Conservation (phyloP, 2,888 invertebrate genomes). For the Yponomeuta evonymella region DNA sequence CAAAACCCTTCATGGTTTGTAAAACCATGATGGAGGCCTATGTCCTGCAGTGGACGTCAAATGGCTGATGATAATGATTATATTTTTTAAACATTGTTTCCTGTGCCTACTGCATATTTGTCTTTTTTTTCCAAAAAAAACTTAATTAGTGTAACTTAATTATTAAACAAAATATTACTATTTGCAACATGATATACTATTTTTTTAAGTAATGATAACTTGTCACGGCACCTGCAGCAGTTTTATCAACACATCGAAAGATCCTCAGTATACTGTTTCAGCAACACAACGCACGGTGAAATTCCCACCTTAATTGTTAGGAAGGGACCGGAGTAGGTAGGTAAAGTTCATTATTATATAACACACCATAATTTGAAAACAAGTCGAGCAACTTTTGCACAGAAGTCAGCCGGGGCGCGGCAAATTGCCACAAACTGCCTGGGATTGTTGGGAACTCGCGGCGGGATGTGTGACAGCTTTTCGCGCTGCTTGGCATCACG, state of each 20-base stretch:
- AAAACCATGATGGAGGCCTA: no score
- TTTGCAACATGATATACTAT: no score
- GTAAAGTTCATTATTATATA: conserved; percentile 9
- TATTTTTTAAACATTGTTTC: no score
- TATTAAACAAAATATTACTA: no score
- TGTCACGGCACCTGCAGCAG: no score
- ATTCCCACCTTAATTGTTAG: neutral
- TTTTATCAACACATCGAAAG: neutral
- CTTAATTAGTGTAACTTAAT: no score
- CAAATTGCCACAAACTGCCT: conserved; percentile 10
- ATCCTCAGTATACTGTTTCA: neutral
- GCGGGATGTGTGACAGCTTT: conserved; percentile 7
- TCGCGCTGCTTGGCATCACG: conserved; percentile 4
- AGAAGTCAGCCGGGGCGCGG: conserved; percentile 6
- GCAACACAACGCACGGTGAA: neutral
- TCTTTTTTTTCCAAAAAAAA: no score
- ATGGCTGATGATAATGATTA: no score
- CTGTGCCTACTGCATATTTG: no score
- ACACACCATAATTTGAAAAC: conserved; percentile 35
- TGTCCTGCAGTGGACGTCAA: no score
- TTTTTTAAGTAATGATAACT: no score
- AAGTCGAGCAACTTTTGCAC: conserved; percentile 25
- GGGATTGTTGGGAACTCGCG: conserved; percentile 6
- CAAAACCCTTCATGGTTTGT: no score
- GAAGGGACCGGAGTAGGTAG: neutral